Percentiles rank a stretch among this genome's conserved stretches.
Evolutionary conservation across 1,140 invertebrate genomes (phyloP).

Genomic region (Zaprionus taronus): DNA sequence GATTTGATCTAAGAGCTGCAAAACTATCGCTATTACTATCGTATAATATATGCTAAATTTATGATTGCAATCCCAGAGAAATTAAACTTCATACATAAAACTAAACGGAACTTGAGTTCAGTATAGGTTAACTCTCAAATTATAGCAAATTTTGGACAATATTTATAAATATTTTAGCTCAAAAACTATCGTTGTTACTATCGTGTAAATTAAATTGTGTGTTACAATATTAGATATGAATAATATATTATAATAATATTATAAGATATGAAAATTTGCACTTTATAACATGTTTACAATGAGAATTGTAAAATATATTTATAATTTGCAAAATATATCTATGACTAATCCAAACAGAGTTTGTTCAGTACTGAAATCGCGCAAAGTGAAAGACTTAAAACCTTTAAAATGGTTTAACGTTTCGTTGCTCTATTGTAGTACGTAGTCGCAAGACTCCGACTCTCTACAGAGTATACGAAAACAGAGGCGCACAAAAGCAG

Average conservation of each 20-base stretch:
- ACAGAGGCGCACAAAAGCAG: neutral
- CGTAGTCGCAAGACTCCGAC: conserved; percentile 3
- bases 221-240: too few relatives aligned
- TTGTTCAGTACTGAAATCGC: neutral
- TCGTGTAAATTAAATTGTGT: neutral
- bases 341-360: too few relatives aligned
- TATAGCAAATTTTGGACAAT: neutral
- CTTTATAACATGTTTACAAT: too few relatives aligned
- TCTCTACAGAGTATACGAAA: conserved; percentile 1
- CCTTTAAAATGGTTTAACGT: neutral
- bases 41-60: neutral
- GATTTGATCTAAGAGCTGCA: neutral
- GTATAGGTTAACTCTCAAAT: neutral
- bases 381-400: neutral
- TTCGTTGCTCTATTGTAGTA: neutral
- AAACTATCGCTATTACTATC: neutral
- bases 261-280: too few relatives aligned
- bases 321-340: too few relatives aligned
- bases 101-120: neutral
- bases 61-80: too few relatives aligned
- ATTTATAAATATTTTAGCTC: neutral
- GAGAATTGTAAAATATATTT: too few relatives aligned
- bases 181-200: neutral
- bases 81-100: too few relatives aligned
- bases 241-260: too few relatives aligned